Evolutionary conservation across 1,140 invertebrate species (phyloP).

Genomic region (Diabrotica virgifera): DNA sequence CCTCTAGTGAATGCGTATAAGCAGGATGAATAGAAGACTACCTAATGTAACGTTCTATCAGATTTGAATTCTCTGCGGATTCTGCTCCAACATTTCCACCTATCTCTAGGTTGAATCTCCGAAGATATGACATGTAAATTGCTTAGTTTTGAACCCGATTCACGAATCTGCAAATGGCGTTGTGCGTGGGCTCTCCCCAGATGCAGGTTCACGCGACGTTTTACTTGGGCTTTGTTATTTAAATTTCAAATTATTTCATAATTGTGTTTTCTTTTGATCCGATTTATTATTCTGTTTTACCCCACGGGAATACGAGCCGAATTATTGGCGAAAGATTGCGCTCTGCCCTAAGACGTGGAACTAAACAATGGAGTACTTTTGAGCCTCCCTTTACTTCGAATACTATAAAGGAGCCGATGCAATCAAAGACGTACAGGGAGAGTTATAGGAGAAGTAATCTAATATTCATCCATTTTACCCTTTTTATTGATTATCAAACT

Average conservation of each 20-base stretch:
- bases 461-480: too few species aligned
- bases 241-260: conserved; percentile 36
- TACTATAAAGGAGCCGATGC: background rate
- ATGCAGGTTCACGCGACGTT: conserved; percentile 31
- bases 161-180: conserved; percentile 29
- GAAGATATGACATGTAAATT: conserved; percentile 39
- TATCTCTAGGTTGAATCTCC: conserved; percentile 28
- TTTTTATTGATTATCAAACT: too few species aligned
- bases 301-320: background rate
- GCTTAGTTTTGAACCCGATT: conserved; percentile 35
- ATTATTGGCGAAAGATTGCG: background rate
- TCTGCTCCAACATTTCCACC: conserved; percentile 17
- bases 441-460: background rate
- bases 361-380: too few species aligned
- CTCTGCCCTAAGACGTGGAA: background rate
- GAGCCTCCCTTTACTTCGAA: background rate
- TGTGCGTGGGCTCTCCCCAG: conserved; percentile 23
- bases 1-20: background rate
- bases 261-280: conserved; percentile 25
- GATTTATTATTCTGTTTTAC: background rate
- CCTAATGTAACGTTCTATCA: conserved; percentile 25
- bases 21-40: conserved; percentile 1
- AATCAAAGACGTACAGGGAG: background rate
- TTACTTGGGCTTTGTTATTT: conserved; percentile 35
- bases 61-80: conserved; percentile 26